Conservation (phyloP, 2,113 vertebrate genomes). For the Piaya cayana region DNA sequence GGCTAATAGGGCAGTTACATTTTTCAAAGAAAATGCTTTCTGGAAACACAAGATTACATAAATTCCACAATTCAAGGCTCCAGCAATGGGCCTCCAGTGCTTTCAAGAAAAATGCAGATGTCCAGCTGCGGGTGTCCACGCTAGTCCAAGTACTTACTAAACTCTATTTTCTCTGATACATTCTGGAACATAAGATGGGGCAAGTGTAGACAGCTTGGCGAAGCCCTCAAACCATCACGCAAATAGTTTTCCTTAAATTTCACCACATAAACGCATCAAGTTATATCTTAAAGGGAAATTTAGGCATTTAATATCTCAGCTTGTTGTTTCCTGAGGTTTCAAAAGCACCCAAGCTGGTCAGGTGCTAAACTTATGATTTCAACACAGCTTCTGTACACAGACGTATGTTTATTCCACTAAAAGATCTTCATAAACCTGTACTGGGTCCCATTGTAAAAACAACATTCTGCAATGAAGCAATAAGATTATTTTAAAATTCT, state of each 20-base stretch:
- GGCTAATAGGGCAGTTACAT: not conserved
- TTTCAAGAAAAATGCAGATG: not conserved
- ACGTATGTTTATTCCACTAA: not conserved
- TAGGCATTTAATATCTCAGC: not conserved
- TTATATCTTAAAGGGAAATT: not conserved
- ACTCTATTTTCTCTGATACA: not conserved
- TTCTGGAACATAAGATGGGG: not conserved
- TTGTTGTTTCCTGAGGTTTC: not conserved
- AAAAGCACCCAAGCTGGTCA: not conserved
- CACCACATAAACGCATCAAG: not conserved
- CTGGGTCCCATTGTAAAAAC: not conserved
- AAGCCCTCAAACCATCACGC: not conserved
- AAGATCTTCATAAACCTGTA: not conserved
- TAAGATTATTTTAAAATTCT: not conserved
- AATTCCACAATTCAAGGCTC: not conserved
- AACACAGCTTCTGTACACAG: not conserved
- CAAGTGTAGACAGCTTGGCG: not conserved
- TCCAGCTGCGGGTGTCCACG: not conserved
- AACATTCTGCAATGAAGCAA: not conserved
- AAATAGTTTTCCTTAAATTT: not conserved
- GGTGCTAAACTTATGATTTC: accelerated
- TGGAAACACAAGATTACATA: not conserved
- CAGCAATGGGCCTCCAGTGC: not conserved
- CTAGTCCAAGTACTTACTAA: not conserved
- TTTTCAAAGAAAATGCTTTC: not conserved